These are phyloP conservation scores for Cassiopea xamachana DNA, from an alignment of 30 jellyfish, hydroid and myxozoan genomes.

Conservation along the genomic window DNA sequence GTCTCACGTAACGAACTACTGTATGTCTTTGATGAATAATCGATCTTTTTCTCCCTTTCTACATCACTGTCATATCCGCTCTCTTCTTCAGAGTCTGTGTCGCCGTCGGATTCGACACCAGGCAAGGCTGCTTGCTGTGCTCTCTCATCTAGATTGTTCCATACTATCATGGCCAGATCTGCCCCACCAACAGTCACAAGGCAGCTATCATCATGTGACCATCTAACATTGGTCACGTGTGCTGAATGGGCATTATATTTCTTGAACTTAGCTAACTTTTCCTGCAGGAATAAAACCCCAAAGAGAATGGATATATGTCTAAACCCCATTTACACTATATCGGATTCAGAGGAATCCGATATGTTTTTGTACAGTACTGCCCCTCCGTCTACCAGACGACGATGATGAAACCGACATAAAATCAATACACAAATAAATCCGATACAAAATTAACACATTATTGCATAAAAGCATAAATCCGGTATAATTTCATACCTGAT, in stretches of 20 bases:
- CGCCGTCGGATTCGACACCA: slow-evolving; percentile 68
- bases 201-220: slow-evolving; percentile 90
- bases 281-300: slow-evolving; percentile 49
- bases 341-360: too few species aligned
- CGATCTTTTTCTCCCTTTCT: slow-evolving; percentile 92
- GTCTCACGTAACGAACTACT: slow-evolving; percentile 74
- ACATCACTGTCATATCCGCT: slow-evolving; percentile 98
- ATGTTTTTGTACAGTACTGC: too few species aligned
- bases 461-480: too few species aligned
- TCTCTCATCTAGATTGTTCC: slow-evolving; percentile 81
- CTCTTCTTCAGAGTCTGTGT: slow-evolving; percentile 95
- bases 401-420: too few species aligned
- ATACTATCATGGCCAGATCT: slow-evolving; percentile 91
- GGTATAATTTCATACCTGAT: too few species aligned
- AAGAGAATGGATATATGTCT: too few species aligned
- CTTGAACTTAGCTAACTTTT: slow-evolving; percentile 87
- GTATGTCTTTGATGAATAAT: slow-evolving; percentile 82
- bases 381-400: too few species aligned
- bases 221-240: slow-evolving; percentile 93
- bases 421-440: too few species aligned
- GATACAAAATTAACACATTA: too few species aligned
- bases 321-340: too few species aligned
- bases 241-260: slow-evolving; percentile 97
- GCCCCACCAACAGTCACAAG: slow-evolving; percentile 96
- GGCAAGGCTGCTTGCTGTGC: slow-evolving; percentile 25